phyloP scores from a whole-genome alignment of 92 coral and sea anemone species.

The Phenganax marumi region DNA sequence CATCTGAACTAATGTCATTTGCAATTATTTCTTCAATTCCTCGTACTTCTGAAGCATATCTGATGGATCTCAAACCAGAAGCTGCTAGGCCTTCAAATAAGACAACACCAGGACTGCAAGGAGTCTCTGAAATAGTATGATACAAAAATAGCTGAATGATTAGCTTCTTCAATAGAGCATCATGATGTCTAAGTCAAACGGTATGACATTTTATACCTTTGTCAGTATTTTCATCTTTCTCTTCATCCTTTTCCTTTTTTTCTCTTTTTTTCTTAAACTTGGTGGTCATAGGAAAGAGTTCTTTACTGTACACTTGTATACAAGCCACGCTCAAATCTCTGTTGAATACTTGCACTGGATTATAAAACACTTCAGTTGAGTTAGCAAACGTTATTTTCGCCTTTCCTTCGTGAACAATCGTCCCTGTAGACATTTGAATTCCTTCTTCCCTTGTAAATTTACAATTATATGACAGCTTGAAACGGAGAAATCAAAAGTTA shows the following conservation, averaged over 20 bases:
- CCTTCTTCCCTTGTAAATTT: constrained; percentile 9
- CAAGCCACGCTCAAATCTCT: constrained; percentile 89
- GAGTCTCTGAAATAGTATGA: constrained; percentile 23
- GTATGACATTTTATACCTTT: too few species aligned
- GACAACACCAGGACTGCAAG: constrained; percentile 58
- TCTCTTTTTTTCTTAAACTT: constrained; percentile 52
- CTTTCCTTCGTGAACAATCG: constrained; percentile 74
- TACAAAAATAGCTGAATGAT: background rate
- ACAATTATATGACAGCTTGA: background rate
- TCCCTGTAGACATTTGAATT: background rate
- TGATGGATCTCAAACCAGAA: constrained; percentile 89
- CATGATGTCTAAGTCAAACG: too few species aligned
- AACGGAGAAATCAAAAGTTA: background rate
- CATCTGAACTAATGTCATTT: constrained; percentile 94
- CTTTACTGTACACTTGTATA: constrained; percentile 64
- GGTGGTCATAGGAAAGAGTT: constrained; percentile 43
- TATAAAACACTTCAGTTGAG: constrained; percentile 84
- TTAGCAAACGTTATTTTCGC: constrained; percentile 83
- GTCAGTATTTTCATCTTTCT: background rate
- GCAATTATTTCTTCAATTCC: constrained; percentile 73
- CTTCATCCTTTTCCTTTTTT: background rate
- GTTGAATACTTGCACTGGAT: constrained; percentile 97
- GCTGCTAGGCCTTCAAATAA: constrained; percentile 94
- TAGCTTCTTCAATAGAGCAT: too few species aligned
- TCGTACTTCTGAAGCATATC: constrained; percentile 87